Conservation (phyloP, 2,888 invertebrate species). For the Zaprionus obscuricornis region DNA sequence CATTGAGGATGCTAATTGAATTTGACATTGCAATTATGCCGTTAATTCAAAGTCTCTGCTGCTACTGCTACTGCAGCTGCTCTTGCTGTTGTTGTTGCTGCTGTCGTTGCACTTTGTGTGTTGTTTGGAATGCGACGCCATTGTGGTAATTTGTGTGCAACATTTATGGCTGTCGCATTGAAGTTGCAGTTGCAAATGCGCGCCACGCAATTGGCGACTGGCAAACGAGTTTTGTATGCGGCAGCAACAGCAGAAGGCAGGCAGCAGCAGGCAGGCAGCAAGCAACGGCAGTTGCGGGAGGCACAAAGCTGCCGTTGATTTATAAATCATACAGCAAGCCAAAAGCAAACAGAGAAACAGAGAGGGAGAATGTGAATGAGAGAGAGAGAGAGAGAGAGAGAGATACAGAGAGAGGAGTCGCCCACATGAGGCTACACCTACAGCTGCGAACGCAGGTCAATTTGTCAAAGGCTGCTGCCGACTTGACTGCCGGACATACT, state of each 20-base stretch:
- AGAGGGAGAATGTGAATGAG: too few species aligned
- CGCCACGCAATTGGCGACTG: slow-evolving; percentile 15
- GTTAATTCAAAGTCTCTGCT: too few species aligned
- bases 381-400: too few species aligned
- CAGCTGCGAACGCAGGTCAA: slow-evolving; percentile 34
- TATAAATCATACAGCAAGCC: slow-evolving; percentile 45
- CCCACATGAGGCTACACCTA: too few species aligned
- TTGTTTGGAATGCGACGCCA: background rate
- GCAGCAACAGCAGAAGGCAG: too few species aligned
- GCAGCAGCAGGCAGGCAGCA: too few species aligned
- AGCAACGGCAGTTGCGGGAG: slow-evolving; percentile 8
- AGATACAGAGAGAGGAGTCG: too few species aligned
- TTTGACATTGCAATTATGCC: too few species aligned
- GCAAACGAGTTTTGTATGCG: background rate
- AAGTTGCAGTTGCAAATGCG: slow-evolving; percentile 22
- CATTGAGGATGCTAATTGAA: too few species aligned
- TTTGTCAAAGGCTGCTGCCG: slow-evolving; percentile 54
- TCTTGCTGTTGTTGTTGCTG: too few species aligned
- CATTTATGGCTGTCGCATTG: slow-evolving; percentile 22
- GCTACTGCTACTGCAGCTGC: too few species aligned
- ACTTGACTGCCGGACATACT: slow-evolving; percentile 31
- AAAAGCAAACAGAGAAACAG: background rate
- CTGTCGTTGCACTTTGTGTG: too few species aligned
- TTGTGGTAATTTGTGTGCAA: slow-evolving; percentile 17
- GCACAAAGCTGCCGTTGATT: slow-evolving; percentile 33